A percentile compares a stretch with the other conserved stretches of the same genome.
Evolutionary conservation across 2,797 vertebrate genomes (phyloP).

Genomic region (Acipenser transmontanus): DNA sequence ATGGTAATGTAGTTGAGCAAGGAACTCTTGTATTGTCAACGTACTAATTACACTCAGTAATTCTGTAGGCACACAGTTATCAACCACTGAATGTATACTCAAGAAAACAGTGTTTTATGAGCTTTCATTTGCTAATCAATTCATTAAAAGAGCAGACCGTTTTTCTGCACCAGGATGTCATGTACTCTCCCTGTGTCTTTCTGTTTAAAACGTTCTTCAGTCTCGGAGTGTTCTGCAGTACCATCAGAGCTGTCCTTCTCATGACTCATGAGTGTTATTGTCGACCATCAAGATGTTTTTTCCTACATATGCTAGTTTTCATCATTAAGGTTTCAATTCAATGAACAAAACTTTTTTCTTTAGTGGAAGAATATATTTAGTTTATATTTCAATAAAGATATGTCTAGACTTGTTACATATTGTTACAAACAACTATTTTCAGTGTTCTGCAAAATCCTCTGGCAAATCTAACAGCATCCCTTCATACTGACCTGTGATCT

Average conservation of each 20-base stretch:
- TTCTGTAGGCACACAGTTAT: background rate
- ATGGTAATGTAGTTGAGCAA: conserved; percentile 19
- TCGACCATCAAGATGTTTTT: background rate
- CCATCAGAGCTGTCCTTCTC: background rate
- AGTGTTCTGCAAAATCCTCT: too few species aligned
- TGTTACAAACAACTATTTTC: too few species aligned
- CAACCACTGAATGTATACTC: background rate
- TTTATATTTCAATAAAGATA: too few species aligned
- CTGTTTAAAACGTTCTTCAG: too few species aligned
- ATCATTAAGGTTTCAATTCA: background rate
- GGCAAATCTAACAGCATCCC: too few species aligned
- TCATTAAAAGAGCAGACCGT: background rate
- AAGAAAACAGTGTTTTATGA: conserved; percentile 1
- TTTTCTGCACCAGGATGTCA: conserved; percentile 1
- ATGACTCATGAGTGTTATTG: background rate
- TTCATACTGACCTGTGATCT: too few species aligned
- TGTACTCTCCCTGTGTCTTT: too few species aligned
- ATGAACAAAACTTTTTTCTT: too few species aligned
- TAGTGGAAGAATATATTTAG: too few species aligned
- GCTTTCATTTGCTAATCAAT: background rate
- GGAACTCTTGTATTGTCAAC: conserved; percentile 6
- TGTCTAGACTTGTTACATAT: too few species aligned
- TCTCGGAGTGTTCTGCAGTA: too few species aligned
- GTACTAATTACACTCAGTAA: conserved; percentile 14
- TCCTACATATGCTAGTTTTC: background rate